Evolutionary conservation across 1,140 invertebrate genomes (phyloP), one percentile per base, ranked within the genome.

Genomic region (Zaprionus inermis): DNA sequence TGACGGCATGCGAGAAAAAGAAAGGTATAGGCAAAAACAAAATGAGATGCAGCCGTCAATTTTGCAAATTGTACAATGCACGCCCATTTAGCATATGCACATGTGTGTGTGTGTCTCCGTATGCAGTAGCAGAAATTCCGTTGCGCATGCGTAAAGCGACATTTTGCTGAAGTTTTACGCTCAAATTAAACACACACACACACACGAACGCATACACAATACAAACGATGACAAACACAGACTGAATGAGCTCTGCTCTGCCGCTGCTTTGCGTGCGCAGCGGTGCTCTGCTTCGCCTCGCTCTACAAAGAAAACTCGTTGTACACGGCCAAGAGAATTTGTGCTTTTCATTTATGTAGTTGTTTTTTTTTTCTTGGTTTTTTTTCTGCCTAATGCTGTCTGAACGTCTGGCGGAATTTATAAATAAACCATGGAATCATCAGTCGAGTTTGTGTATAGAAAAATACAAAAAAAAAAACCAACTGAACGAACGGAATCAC

Each of bases 361-460:
- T 57, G 63, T 44, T 67, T 14, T 58, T 67, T 55, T 44, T 41
- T 22, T 24, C 1, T 28, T 28, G 0, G 3, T 28, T 66, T 14
- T 41, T 54, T 12, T 36, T 18, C 18, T 59, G 30, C 30, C 46
- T 68, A 49, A 56, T 73, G 71, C 61, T 84, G 61, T 64, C 41
- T 22, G 72, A 69, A 70, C 24, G 60, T 64, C 69, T 78, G 60
- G 84, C 67, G 54, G n/a, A 86, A 78, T 72, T 91, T 91, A 90
- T 72, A 91, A 91, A 91, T 90, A 91, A 91, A 86, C 78, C 81
- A 91, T 91, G 85, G 90, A 91, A 91, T 91, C 90, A 91, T 91
- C 73, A 56, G 55, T 54, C 16, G 46, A 61, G 72, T 70, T 64
- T 44, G n/a, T 55, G 49, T 68, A 38, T 52, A 41, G 59, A 46